Evolutionary conservation across 2,888 invertebrate genomes (phyloP), one percentile per base, ranked within the genome.

Genomic region (Eilema depressum): DNA sequence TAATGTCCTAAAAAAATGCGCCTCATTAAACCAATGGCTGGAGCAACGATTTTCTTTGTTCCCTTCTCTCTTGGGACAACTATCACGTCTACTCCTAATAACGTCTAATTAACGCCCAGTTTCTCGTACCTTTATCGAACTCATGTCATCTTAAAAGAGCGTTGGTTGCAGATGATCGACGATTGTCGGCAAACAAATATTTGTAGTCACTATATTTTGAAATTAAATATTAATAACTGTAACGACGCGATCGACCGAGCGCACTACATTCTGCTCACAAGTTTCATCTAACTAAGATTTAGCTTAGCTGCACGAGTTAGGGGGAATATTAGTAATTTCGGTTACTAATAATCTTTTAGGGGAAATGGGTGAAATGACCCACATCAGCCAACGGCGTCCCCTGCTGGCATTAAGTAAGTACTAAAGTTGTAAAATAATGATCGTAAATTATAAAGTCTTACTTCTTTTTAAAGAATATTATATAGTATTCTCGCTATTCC

Each of bases 11-110:
- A 60, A 79, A 69, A 69, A 25, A 56, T 70, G 25, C 41, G 61
- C 41, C 30, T 69, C 63, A 79, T 80, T 76, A 70, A 63, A 61
- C 66, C 60, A 71, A 71, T 66, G 64, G 47, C n/a, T 26, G n/a
- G 25, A 53, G 20, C 65, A 33, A 63, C 47, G 72, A 76, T 70
- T 65, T 72, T n/a, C 63, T 53, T 66, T 56, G 66, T 70, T 65
- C 63, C 20, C 57, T 26, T 8, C 11, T 71, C 79, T 65, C 72
- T 23, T 28, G 74, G 75, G 81, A 66, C 60, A 28, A 64, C 66
- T 78, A 68, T 62, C 63, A 71, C 69, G 70, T 73, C 79, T 28
- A 37, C 47, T 47, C 47, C 7, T 47, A 20, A 47, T 47, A 47
- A 47, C 47, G 47, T 20, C 47, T 47, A 47, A 47, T 47, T 47